Base-by-base conservation (phyloP, 2,113 vertebrate genomes). In the Notarius quadriscutis region DNA sequence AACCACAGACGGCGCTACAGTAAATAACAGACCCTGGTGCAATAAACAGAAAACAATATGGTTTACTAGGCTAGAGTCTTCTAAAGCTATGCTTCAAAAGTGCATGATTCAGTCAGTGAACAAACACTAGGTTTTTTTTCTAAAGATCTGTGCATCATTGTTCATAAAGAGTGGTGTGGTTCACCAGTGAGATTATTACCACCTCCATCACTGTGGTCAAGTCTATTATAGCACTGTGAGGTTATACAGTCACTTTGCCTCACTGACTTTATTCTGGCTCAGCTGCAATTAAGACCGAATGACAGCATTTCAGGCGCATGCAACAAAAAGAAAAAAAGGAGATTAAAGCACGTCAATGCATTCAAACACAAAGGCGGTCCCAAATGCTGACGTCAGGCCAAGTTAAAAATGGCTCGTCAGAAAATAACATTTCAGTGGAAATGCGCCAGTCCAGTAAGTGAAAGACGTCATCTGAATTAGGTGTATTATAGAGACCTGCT, bases 341-440 rank as follows among this genome's bases (percentile, higher is more conserved):
- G 34, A 17, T 11, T 30, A 55, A 86, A 51, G 34, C 50, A 27
- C 62, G 17, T 27, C 83, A 53, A 50, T 87, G 48, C 50, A 12
- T 63, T 53, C 65, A 79, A 80, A 83, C 48, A 27, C 58, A 84
- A 63, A 72, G 71, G n/a, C 63, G 1, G 67, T 18, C 27, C 60
- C 83, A 58, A n/a, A 57, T 51, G 80, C 11, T 84, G 77, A 90
- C 82, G 82, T 88, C 84, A 85, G 75, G 8, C 57, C 58, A n/a
- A 83, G 84, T 34, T 88, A 83, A 90, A 88, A 88, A 78, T 74
- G 69, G 85, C 69, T 50, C 57, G 58, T 82, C 80, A 84, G 51
- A 58, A 81, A 65, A 58, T 67, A 71, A 78, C 41, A 85, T 69
- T 85, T 80, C 60, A 60, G 57, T 81, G 50, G 74, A 71, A 81